A percentile compares a stretch with the other conserved stretches of the same genome.
Conservation (phyloP, 2,888 invertebrate genomes). For the Encarsia formosa region DNA sequence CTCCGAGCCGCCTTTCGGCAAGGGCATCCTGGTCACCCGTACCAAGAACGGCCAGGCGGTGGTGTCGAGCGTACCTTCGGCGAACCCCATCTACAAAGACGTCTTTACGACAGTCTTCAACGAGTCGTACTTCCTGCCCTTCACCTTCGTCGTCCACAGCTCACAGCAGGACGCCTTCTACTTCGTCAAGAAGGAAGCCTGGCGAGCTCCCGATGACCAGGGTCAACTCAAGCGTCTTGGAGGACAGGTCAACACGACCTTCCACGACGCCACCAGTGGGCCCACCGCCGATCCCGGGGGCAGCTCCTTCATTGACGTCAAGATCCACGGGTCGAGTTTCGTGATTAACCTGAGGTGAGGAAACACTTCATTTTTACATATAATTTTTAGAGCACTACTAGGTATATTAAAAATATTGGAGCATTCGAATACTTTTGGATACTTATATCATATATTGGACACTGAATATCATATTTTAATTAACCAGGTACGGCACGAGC, state of each 20-base stretch:
- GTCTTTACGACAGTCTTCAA: constrained; percentile 92
- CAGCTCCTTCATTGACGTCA: constrained; percentile 69
- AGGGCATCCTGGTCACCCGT: constrained; percentile 77
- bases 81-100: constrained; percentile 85
- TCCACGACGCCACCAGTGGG: constrained; percentile 70
- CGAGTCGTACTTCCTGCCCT: constrained; percentile 79
- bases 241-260: constrained; percentile 86
- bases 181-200: constrained; percentile 87
- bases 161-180: constrained; percentile 89
- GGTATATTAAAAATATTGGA: too few relatives aligned
- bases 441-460: too few relatives aligned
- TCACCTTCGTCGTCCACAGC: constrained; percentile 82
- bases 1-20: constrained; percentile 85
- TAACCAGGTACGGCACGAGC: constrained; percentile 93
- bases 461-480: too few relatives aligned
- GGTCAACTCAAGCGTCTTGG: constrained; percentile 85
- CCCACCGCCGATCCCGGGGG: constrained; percentile 65
- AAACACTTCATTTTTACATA: too few relatives aligned
- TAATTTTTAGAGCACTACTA: too few relatives aligned
- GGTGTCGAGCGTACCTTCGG: constrained; percentile 81
- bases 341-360: constrained; percentile 89
- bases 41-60: constrained; percentile 75
- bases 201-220: constrained; percentile 84
- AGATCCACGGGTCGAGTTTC: constrained; percentile 86
- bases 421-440: too few relatives aligned